phyloP scores from a whole-genome alignment of 1,140 invertebrate species.

The Archivesica marissinica region DNA sequence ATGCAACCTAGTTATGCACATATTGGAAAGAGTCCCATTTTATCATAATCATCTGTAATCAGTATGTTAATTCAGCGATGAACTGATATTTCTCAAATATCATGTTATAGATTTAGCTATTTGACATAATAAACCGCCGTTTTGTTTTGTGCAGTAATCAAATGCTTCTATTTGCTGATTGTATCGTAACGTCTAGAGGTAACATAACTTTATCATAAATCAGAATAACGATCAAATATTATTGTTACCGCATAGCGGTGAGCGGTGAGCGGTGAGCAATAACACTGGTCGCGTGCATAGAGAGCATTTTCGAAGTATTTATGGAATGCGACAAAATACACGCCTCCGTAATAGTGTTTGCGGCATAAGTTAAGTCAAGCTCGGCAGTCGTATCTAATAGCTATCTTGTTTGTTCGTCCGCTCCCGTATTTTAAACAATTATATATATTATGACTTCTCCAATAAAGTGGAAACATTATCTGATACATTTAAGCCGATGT shows the following conservation, averaged over 20 bases:
- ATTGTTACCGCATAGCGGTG: not conserved
- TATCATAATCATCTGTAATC: not conserved
- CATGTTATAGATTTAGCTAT: not conserved
- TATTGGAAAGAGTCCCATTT: not conserved
- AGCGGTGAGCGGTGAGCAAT: too few relatives aligned
- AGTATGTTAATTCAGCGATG: not conserved
- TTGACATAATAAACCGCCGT: not conserved
- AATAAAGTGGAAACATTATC: not conserved
- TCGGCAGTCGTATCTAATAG: not conserved
- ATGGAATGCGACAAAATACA: conserved; percentile 20
- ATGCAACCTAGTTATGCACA: not conserved
- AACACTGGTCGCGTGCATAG: conserved; percentile 7
- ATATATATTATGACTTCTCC: not conserved
- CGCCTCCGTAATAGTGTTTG: not conserved
- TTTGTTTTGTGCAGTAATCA: not conserved
- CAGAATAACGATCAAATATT: not conserved
- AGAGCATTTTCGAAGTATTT: not conserved
- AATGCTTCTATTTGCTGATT: not conserved
- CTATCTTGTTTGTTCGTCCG: not conserved
- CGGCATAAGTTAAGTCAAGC: not conserved
- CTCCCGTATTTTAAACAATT: not conserved
- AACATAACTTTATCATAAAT: not conserved
- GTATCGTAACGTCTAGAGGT: not conserved
- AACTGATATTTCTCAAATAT: not conserved
- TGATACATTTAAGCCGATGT: not conserved